Conservation (phyloP, 2,113 vertebrate genomes). For the Dicrurus megarhynchus region DNA sequence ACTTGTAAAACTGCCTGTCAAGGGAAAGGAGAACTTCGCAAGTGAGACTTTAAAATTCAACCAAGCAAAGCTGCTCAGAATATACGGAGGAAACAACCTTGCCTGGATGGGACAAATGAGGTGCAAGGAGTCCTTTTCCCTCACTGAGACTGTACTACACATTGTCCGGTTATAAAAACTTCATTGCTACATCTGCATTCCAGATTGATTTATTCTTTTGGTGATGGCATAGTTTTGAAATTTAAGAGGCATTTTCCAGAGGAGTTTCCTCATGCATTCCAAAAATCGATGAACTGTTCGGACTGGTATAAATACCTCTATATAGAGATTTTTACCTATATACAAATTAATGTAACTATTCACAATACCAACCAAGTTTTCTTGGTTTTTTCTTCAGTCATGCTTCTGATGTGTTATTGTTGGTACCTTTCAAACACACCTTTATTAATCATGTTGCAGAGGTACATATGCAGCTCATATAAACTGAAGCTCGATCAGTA, state of each 20-base stretch:
- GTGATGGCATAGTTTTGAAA: neutral
- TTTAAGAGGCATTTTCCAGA: neutral
- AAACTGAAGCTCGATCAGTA: neutral
- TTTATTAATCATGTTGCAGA: neutral
- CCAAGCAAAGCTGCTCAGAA: neutral
- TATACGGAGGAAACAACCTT: neutral
- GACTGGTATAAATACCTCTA: neutral
- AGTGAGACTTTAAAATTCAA: neutral
- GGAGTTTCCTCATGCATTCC: neutral
- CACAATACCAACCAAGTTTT: neutral
- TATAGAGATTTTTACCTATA: neutral
- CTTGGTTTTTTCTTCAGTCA: fast-evolving
- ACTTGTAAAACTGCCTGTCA: neutral
- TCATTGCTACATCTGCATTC: neutral
- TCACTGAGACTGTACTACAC: neutral
- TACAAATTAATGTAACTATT: neutral
- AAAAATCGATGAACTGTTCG: neutral
- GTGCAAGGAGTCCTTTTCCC: neutral
- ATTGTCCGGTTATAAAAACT: neutral
- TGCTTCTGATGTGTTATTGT: neutral
- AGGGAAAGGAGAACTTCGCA: neutral
- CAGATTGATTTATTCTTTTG: neutral
- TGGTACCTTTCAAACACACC: neutral
- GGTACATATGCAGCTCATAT: neutral
- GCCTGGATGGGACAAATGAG: neutral